Evolutionary conservation across 2,113 vertebrate species (phyloP).

Genomic region (Thalassoma bifasciatum): DNA sequence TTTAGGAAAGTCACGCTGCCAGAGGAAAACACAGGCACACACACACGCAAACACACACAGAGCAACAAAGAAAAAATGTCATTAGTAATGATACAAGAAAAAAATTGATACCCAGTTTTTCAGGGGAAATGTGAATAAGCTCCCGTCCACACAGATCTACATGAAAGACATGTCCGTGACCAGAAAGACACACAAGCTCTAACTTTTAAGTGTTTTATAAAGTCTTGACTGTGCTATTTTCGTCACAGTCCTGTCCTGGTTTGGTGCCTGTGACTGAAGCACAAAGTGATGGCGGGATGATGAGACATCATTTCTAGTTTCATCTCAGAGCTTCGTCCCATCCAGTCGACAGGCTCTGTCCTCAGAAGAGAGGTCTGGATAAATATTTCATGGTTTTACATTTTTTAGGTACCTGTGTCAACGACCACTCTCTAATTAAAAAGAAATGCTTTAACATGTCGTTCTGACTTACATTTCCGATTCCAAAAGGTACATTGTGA

Average conservation of each 20-base stretch:
- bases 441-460: slow-evolving; percentile 48
- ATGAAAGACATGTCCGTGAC: slow-evolving; percentile 19
- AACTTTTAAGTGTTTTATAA: slow-evolving; percentile 34
- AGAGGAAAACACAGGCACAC: not conserved
- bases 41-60: slow-evolving; percentile 7
- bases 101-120: not conserved
- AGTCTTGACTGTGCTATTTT: slow-evolving; percentile 57
- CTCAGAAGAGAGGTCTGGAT: slow-evolving; percentile 40
- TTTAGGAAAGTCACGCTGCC: slow-evolving; percentile 56
- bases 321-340: slow-evolving; percentile 19
- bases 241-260: slow-evolving; percentile 34
- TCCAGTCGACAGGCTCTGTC: slow-evolving; percentile 32
- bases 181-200: slow-evolving; percentile 18
- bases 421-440: slow-evolving; percentile 52
- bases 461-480: slow-evolving; percentile 15
- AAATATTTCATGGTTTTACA: slow-evolving; percentile 52
- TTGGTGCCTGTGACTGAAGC: slow-evolving; percentile 58
- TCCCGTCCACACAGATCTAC: not conserved
- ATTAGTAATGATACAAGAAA: not conserved
- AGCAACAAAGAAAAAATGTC: not conserved
- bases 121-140: not conserved
- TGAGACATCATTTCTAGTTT: slow-evolving; percentile 54
- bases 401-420: slow-evolving; percentile 63
- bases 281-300: slow-evolving; percentile 53
- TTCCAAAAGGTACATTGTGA: slow-evolving; percentile 17